Evolutionary conservation across 2,113 vertebrate species (phyloP).

Genomic region (Cygnus atratus): DNA sequence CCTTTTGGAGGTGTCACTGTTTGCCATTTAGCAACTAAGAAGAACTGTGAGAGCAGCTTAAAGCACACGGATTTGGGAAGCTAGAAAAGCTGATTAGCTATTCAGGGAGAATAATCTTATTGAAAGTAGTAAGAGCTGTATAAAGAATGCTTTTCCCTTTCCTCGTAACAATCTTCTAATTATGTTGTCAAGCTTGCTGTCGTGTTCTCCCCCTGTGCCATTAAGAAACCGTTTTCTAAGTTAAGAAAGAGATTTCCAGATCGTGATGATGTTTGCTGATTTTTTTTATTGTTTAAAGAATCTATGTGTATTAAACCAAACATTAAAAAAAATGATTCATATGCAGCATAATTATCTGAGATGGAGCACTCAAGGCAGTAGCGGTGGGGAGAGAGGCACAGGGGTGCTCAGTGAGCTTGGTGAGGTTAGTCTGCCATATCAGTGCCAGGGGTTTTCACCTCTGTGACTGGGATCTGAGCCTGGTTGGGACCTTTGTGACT

Average conservation of each 20-base stretch:
- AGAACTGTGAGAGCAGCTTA: slow-evolving; percentile 72
- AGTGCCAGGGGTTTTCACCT: background rate
- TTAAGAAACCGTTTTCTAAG: slow-evolving; percentile 78
- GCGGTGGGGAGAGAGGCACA: background rate
- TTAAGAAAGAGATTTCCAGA: slow-evolving; percentile 81
- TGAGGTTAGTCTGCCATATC: background rate
- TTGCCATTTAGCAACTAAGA: slow-evolving; percentile 75
- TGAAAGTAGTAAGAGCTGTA: slow-evolving; percentile 77
- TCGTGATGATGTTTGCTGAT: slow-evolving; percentile 80
- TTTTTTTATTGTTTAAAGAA: slow-evolving; percentile 79
- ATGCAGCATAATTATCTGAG: slow-evolving; percentile 52
- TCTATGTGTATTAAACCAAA: slow-evolving; percentile 76
- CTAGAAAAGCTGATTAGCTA: slow-evolving; percentile 83
- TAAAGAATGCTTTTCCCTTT: slow-evolving; percentile 79
- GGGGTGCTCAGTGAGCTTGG: background rate
- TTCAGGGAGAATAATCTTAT: slow-evolving; percentile 82
- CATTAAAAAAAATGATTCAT: slow-evolving; percentile 74
- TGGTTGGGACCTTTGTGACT: background rate
- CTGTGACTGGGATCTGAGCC: background rate
- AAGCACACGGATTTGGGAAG: slow-evolving; percentile 75
- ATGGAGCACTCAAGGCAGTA: background rate
- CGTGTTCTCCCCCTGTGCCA: slow-evolving; percentile 76
- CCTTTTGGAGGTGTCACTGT: slow-evolving; percentile 79
- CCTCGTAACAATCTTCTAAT: slow-evolving; percentile 83
- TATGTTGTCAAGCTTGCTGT: slow-evolving; percentile 82